Conservation (phyloP, 2,797 vertebrate genomes). For the Toxotes lorentzi region DNA sequence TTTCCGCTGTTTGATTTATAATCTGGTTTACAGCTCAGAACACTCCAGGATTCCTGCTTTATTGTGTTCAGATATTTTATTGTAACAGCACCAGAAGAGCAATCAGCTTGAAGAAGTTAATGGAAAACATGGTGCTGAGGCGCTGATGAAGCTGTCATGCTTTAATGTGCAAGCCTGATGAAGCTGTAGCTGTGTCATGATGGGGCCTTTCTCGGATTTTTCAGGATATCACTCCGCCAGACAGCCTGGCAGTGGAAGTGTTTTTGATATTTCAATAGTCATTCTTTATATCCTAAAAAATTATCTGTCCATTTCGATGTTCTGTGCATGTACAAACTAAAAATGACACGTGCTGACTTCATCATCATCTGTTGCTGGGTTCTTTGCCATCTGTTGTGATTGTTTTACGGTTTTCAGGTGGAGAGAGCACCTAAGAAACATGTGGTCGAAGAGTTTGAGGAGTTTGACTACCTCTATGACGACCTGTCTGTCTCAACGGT, state of each 20-base stretch:
- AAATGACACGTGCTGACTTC: not conserved
- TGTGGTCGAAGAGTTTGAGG: constrained; percentile 76
- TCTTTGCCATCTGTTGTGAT: constrained; percentile 8
- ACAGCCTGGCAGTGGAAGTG: constrained; percentile 1
- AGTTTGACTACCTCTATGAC: constrained; percentile 79
- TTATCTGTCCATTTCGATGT: not conserved
- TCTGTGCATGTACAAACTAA: not conserved
- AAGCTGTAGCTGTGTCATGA: not conserved
- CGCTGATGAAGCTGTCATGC: not conserved
- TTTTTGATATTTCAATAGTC: not conserved
- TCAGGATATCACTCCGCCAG: not conserved
- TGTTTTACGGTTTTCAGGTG: constrained; percentile 61
- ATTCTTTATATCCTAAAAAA: not conserved
- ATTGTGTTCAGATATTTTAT: constrained; percentile 26
- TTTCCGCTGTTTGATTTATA: constrained; percentile 48
- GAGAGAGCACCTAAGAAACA: constrained; percentile 68
- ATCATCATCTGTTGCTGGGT: not conserved
- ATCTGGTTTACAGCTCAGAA: constrained; percentile 45
- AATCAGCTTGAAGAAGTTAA: constrained; percentile 1
- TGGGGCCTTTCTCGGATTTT: not conserved
- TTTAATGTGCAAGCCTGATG: not conserved
- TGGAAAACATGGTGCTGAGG: not conserved
- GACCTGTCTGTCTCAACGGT: constrained; percentile 75
- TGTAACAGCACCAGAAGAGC: constrained; percentile 27
- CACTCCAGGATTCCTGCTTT: constrained; percentile 16